Percentiles rank a stretch among this genome's conserved stretches.
Conservation (phyloP, 2,888 invertebrate genomes). For the Netelia fuscicornis region DNA sequence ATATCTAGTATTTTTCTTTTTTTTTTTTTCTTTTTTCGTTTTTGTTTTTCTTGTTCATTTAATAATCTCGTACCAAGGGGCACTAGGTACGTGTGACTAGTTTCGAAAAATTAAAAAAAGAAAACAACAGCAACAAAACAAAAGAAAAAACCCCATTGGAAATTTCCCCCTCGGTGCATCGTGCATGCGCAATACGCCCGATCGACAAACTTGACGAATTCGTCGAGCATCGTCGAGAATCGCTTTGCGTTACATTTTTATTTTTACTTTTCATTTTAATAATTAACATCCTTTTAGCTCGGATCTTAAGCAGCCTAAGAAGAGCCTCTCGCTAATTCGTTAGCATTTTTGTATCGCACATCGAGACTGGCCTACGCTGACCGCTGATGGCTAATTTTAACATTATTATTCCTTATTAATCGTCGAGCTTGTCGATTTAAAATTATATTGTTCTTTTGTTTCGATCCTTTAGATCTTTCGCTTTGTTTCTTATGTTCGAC, state of each 20-base stretch:
- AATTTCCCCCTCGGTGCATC: slow-evolving; percentile 67
- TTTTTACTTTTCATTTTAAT: slow-evolving; percentile 20
- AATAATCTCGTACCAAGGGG: slow-evolving; percentile 57
- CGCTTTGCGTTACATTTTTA: background rate
- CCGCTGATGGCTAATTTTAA: slow-evolving; percentile 37
- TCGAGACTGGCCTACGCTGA: slow-evolving; percentile 42
- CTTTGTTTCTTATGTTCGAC: slow-evolving; percentile 44
- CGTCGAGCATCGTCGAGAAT: slow-evolving; percentile 26
- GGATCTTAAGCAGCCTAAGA: slow-evolving; percentile 57
- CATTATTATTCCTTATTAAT: slow-evolving; percentile 37
- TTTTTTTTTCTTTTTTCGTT: background rate
- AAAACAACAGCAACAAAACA: slow-evolving; percentile 8
- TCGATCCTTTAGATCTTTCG: slow-evolving; percentile 23
- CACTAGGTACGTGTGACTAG: slow-evolving; percentile 79
- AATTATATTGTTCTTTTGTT: slow-evolving; percentile 16
- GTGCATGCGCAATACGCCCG: slow-evolving; percentile 21
- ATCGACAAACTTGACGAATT: slow-evolving; percentile 39
- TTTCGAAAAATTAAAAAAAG: slow-evolving; percentile 71
- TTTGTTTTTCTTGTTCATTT: slow-evolving; percentile 48
- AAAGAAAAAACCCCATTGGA: slow-evolving; percentile 8
- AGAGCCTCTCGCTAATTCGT: slow-evolving; percentile 37
- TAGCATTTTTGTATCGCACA: slow-evolving; percentile 29
- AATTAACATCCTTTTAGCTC: slow-evolving; percentile 27
- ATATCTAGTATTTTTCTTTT: slow-evolving; percentile 33
- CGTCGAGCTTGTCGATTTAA: slow-evolving; percentile 15